phyloP scores from a whole-genome alignment of 1,140 invertebrate species.

The Lepidurus couesii region DNA sequence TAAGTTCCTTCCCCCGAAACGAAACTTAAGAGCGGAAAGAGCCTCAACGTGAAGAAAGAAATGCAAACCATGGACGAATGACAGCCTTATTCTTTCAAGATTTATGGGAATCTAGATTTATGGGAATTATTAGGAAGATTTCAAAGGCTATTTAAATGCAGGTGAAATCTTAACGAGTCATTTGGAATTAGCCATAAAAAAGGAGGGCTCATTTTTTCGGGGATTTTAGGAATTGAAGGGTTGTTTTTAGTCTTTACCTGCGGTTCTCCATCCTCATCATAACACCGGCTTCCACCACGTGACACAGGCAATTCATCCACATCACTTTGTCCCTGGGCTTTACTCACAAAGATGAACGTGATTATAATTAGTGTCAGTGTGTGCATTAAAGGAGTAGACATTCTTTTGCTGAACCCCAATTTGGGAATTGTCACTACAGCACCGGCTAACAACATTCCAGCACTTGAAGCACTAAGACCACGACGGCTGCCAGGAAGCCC shows the following conservation, averaged over 20 bases:
- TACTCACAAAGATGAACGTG: neutral
- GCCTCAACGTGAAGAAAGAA: too few species aligned
- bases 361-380: neutral
- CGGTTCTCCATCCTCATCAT: neutral
- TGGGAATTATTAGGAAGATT: too few species aligned
- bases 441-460: constrained; percentile 17
- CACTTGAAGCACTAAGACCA: neutral
- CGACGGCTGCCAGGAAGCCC: neutral
- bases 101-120: too few species aligned
- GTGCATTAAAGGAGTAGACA: neutral
- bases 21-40: too few species aligned
- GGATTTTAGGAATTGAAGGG: neutral
- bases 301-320: neutral
- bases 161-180: too few species aligned
- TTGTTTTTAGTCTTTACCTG: neutral
- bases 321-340: neutral
- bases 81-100: too few species aligned
- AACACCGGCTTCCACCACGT: neutral
- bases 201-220: too few species aligned
- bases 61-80: too few species aligned
- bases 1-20: too few species aligned
- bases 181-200: too few species aligned
- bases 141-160: too few species aligned
- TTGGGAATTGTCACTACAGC: neutral
- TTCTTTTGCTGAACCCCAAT: neutral